Conservation (phyloP, 2,113 vertebrate species). For the Sander vitreus region DNA sequence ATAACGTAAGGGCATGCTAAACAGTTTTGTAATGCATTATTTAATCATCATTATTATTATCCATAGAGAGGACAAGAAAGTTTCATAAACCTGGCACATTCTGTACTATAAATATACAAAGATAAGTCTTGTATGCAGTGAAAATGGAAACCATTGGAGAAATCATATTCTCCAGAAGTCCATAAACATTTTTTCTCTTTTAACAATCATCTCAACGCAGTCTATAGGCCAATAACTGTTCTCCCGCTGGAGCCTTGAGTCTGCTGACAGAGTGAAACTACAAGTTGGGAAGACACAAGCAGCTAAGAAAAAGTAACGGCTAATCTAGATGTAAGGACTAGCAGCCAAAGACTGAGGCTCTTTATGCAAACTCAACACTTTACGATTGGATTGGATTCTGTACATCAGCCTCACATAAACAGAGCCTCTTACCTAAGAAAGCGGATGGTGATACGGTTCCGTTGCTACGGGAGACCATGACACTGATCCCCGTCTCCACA, state of each 20-base stretch:
- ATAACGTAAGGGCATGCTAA: neutral
- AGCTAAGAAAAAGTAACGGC: conserved; percentile 53
- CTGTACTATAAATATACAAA: neutral
- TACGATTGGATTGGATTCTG: conserved; percentile 48
- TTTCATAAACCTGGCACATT: conserved; percentile 17
- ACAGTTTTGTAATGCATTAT: neutral
- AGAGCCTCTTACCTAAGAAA: conserved; percentile 87
- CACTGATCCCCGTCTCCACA: conserved; percentile 94
- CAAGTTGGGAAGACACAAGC: conserved; percentile 67
- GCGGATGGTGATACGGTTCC: conserved; percentile 94
- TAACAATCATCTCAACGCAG: conserved; percentile 57
- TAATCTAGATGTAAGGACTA: conserved; percentile 67
- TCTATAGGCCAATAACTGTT: conserved; percentile 65
- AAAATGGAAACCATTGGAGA: conserved; percentile 43
- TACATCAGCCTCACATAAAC: conserved; percentile 39
- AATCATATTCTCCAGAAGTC: conserved; percentile 58
- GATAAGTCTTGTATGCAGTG: neutral
- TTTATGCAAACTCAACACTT: conserved; percentile 72
- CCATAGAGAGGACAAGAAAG: neutral
- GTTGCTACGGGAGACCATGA: conserved; percentile 95
- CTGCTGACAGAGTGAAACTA: conserved; percentile 74
- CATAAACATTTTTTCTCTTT: conserved; percentile 52
- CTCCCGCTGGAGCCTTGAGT: conserved; percentile 59
- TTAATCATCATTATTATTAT: neutral
- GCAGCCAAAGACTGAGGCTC: conserved; percentile 59